Conservation (phyloP, 2,888 invertebrate species). For the Xanthia icteritia region DNA sequence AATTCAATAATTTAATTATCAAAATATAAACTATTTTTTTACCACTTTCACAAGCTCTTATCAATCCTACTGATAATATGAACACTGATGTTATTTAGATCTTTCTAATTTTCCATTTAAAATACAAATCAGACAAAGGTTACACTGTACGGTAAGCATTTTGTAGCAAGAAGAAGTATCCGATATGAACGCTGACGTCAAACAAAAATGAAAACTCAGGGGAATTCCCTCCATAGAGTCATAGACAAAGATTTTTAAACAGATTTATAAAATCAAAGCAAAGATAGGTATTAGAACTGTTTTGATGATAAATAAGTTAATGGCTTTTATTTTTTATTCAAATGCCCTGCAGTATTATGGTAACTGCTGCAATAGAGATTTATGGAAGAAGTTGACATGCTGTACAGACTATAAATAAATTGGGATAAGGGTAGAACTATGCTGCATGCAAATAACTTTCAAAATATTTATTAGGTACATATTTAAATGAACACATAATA, state of each 20-base stretch:
- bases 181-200: conserved; percentile 21
- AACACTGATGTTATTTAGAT: conserved; percentile 13
- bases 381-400: background rate
- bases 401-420: background rate
- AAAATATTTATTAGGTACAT: no score
- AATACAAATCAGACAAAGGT: conserved; percentile 1
- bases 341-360: background rate
- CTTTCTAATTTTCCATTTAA: background rate
- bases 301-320: background rate
- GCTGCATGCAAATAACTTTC: background rate
- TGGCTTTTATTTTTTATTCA: background rate
- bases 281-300: background rate
- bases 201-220: background rate
- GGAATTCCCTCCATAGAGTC: conserved; percentile 44
- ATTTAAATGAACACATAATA: no score
- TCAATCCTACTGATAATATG: background rate
- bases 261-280: background rate
- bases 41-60: background rate
- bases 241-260: conserved; percentile 2
- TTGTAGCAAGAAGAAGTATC: background rate
- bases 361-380: background rate
- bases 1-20: background rate
- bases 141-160: background rate
- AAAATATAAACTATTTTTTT: background rate
- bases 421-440: background rate